phyloP scores from a whole-genome alignment of 2,797 vertebrate genomes.

The Poeciliopsis paucimaculata region DNA sequence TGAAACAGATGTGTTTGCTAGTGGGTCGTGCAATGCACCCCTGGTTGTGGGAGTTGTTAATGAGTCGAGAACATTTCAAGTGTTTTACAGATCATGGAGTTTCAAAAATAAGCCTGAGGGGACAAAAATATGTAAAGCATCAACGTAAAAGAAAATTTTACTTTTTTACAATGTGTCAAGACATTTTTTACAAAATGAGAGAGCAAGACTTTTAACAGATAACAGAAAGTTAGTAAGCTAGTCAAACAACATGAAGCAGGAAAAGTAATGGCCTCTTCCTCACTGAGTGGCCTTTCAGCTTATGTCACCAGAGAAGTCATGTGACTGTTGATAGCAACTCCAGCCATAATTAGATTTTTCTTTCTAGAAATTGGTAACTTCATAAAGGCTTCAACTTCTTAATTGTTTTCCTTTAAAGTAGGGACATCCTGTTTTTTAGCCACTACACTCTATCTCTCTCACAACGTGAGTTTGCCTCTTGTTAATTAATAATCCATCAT shows the following conservation, averaged over 20 bases:
- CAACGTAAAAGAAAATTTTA: background rate
- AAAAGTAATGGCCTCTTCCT: background rate
- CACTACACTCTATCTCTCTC: background rate
- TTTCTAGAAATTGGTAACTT: background rate
- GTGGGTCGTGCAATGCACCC: background rate
- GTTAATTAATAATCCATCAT: background rate
- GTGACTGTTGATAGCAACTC: background rate
- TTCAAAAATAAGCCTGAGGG: background rate
- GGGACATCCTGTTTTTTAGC: background rate
- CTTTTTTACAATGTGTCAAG: background rate
- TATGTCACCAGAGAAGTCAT: background rate
- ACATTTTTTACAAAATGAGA: background rate
- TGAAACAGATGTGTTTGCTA: background rate
- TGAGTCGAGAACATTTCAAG: background rate
- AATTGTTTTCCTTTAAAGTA: background rate
- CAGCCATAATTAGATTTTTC: background rate
- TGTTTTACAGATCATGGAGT: background rate
- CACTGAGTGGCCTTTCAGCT: background rate
- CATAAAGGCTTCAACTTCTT: background rate
- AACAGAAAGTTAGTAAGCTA: background rate
- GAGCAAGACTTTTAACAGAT: background rate
- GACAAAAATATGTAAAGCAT: background rate
- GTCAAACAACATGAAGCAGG: background rate
- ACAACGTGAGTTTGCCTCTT: background rate
- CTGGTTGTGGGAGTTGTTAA: background rate